Evolutionary conservation across 2,888 invertebrate genomes (phyloP).

Genomic region (Acronicta aceris): DNA sequence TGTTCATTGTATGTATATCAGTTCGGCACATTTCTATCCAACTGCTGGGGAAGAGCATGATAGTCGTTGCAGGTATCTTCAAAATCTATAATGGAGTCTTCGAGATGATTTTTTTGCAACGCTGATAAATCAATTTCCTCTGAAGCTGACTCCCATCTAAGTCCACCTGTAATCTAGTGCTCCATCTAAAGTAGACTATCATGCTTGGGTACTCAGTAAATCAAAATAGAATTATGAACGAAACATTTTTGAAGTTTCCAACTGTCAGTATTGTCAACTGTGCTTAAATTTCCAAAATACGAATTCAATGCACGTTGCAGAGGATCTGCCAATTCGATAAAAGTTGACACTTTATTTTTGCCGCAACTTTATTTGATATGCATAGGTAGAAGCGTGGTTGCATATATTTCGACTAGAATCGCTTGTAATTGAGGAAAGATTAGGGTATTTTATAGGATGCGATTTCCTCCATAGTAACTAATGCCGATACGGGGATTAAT

Average conservation of each 20-base stretch:
- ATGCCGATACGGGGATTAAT: no score
- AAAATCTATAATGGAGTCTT: no score
- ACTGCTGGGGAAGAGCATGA: no score
- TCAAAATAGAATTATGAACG: background rate
- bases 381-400: background rate
- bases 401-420: background rate
- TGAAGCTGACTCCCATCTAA: no score
- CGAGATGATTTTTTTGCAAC: no score
- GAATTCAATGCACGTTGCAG: slow-evolving; percentile 34
- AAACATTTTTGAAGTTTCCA: background rate
- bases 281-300: background rate
- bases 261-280: background rate
- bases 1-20: no score
- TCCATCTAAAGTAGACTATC: no score
- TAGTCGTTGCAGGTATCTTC: no score
- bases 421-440: background rate
- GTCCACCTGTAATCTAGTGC: background rate
- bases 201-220: no score
- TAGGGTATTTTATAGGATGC: background rate
- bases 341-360: slow-evolving; percentile 22
- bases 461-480: no score
- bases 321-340: slow-evolving; percentile 19
- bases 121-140: no score
- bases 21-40: no score
- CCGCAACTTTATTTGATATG: slow-evolving; percentile 33